A percentile compares a stretch with the other conserved stretches of the same genome.
phyloP scores from a whole-genome alignment of 2,888 invertebrate genomes.

The Aplocera efformata region DNA sequence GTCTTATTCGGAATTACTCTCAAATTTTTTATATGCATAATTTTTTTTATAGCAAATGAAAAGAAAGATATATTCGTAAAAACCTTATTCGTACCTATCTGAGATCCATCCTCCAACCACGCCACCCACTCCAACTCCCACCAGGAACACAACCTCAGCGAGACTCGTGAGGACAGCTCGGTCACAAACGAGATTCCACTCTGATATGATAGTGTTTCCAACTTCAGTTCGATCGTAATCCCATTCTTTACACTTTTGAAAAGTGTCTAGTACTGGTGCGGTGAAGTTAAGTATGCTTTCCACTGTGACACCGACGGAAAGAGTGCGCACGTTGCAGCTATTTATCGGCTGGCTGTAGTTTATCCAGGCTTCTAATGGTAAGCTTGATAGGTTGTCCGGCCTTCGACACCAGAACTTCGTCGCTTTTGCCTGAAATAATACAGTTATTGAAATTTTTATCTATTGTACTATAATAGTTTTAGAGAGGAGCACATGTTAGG shows the following conservation, averaged over 20 bases:
- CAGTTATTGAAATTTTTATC: no score
- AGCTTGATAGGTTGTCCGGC: conserved; percentile 76
- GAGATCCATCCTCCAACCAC: conserved; percentile 89
- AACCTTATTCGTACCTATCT: conserved; percentile 81
- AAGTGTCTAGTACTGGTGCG: conserved; percentile 56
- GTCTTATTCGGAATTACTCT: no score
- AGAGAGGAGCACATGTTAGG: no score
- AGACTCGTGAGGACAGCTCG: conserved; percentile 84
- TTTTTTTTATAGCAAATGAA: no score
- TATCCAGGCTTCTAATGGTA: conserved; percentile 82
- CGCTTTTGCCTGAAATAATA: conserved; percentile 75
- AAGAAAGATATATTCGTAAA: no score
- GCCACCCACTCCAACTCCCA: conserved; percentile 88
- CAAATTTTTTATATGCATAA: no score
- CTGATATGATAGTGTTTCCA: conserved; percentile 86
- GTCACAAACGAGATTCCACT: conserved; percentile 89
- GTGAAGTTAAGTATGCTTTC: conserved; percentile 61
- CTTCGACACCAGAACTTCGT: conserved; percentile 86
- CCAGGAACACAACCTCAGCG: conserved; percentile 88
- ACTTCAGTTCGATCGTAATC: conserved; percentile 79
- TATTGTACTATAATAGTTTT: no score
- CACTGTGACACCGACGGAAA: conserved; percentile 55
- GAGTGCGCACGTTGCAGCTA: conserved; percentile 78
- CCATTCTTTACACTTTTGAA: conserved; percentile 81
- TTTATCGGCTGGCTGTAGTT: conserved; percentile 83